Evolutionary conservation across 2,888 invertebrate genomes (phyloP).

Genomic region (Stenotaenia linearis): DNA sequence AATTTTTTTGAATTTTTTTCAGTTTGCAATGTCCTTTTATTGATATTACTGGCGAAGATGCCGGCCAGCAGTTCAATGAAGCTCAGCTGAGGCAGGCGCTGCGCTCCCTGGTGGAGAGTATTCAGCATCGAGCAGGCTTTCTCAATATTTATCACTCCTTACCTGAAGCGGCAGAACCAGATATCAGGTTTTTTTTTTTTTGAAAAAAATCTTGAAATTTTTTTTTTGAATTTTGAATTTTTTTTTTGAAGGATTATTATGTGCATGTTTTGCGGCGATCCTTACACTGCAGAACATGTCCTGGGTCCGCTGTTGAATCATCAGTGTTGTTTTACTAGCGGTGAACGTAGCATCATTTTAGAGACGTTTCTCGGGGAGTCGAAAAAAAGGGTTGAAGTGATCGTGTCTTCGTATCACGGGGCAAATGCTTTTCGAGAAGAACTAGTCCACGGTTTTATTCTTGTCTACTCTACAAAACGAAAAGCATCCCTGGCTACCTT

Average conservation of each 20-base stretch:
- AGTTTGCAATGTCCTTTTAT: conserved; percentile 81
- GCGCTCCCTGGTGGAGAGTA: conserved; percentile 66
- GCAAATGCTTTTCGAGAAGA: conserved; percentile 87
- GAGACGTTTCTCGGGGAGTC: conserved; percentile 89
- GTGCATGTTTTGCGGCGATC: conserved; percentile 95
- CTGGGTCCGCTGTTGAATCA: conserved; percentile 80
- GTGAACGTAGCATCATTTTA: conserved; percentile 78
- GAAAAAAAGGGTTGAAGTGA: conserved; percentile 70
- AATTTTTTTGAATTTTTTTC: not conserved
- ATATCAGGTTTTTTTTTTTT: conserved; percentile 60
- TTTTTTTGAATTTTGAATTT: not conserved
- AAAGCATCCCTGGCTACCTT: conserved; percentile 89
- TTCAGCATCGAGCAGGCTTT: conserved; percentile 70
- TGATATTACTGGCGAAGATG: conserved; percentile 61
- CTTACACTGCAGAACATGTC: conserved; percentile 82
- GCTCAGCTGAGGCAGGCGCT: conserved; percentile 58
- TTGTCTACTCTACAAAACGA: conserved; percentile 89
- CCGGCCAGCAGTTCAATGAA: conserved; percentile 42
- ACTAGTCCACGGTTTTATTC: conserved; percentile 87
- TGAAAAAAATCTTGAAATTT: not conserved
- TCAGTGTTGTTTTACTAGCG: conserved; percentile 77
- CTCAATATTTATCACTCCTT: conserved; percentile 66
- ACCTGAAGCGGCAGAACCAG: conserved; percentile 73
- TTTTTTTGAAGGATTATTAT: conserved; percentile 61
- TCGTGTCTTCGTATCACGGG: conserved; percentile 89